Percentiles rank a stretch among this genome's conserved stretches.
Conservation (phyloP, 1,140 invertebrate genomes). For the Trialeurodes vaporariorum region DNA sequence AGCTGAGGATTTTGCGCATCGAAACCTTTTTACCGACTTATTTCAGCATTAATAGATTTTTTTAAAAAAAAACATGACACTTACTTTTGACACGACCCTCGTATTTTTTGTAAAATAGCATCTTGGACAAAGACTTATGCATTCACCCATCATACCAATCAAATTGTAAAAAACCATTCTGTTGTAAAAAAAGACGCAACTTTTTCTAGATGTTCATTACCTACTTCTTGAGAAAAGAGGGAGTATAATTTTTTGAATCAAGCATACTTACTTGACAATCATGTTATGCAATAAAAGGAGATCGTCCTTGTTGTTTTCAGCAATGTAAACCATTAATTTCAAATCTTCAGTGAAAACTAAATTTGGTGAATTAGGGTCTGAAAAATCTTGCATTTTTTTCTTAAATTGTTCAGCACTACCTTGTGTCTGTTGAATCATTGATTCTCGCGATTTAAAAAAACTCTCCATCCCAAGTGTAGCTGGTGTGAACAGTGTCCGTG, state of each 20-base stretch:
- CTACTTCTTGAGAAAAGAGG: too few relatives aligned
- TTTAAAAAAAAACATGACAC: too few relatives aligned
- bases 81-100: too few relatives aligned
- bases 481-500: neutral
- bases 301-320: conserved; percentile 45
- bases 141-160: too few relatives aligned
- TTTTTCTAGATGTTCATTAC: neutral
- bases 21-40: too few relatives aligned
- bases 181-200: neutral
- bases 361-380: conserved; percentile 38
- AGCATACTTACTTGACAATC: conserved; percentile 49
- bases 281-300: conserved; percentile 50
- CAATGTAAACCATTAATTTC: conserved; percentile 64
- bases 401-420: neutral
- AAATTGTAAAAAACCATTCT: neutral
- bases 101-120: too few relatives aligned
- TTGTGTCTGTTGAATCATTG: neutral
- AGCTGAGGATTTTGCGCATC: too few relatives aligned
- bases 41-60: too few relatives aligned
- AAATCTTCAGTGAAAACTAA: conserved; percentile 76
- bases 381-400: conserved; percentile 44
- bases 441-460: neutral
- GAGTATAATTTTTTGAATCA: too few relatives aligned
- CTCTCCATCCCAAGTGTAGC: neutral
- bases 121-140: too few relatives aligned